Percentiles rank a stretch among this genome's conserved stretches.
phyloP scores from a whole-genome alignment of 2,888 invertebrate genomes.

The Melinaea marsaeus region DNA sequence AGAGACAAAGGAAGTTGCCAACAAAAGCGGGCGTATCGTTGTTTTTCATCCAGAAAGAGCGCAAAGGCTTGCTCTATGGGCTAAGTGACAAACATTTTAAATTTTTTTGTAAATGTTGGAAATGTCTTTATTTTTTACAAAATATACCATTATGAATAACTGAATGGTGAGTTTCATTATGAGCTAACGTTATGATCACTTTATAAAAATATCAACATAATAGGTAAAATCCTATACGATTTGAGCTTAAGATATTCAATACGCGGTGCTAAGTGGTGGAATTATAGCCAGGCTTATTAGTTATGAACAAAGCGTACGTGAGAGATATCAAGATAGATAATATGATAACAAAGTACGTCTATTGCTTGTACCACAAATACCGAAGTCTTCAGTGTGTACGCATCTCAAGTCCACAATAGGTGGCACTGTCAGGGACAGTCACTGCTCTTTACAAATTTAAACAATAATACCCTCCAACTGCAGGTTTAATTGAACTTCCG shows the following conservation, averaged over 20 bases:
- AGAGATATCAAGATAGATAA: neutral
- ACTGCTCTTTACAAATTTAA: conserved; percentile 40
- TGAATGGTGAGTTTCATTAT: too few species aligned
- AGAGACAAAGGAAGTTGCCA: conserved; percentile 62
- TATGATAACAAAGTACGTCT: neutral
- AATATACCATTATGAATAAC: too few species aligned
- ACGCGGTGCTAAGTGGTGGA: too few species aligned
- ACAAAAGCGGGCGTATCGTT: conserved; percentile 64
- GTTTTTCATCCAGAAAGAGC: conserved; percentile 61
- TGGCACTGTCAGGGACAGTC: conserved; percentile 40
- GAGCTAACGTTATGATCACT: too few species aligned
- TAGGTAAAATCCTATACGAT: too few species aligned
- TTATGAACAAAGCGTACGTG: too few species aligned
- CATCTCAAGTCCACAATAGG: conserved; percentile 41
- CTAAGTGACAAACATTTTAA: conserved; percentile 16
- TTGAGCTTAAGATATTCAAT: too few species aligned
- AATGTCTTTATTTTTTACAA: neutral
- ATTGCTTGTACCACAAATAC: conserved; percentile 9
- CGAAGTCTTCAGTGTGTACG: conserved; percentile 32
- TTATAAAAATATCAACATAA: too few species aligned
- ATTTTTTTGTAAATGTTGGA: neutral
- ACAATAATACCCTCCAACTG: conserved; percentile 40
- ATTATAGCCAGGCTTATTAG: too few species aligned
- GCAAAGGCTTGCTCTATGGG: conserved; percentile 34
- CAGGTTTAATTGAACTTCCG: conserved; percentile 39